A percentile compares a stretch with the other conserved stretches of the same genome.
Evolutionary conservation across 92 coral and sea anemone species (phyloP).

Genomic region (Phymanthus crucifer): DNA sequence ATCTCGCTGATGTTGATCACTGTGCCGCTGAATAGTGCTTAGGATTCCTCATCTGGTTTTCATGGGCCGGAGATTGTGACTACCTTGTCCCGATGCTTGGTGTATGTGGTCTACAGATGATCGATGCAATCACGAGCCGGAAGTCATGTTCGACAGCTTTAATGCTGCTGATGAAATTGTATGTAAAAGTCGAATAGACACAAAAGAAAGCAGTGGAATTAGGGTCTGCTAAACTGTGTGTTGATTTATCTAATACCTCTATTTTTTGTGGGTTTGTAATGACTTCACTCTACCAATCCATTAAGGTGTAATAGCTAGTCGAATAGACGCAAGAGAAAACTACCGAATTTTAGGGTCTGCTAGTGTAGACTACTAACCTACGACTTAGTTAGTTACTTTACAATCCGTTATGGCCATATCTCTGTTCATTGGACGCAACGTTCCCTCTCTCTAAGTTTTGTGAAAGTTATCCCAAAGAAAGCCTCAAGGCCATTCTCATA

Average conservation of each 20-base stretch:
- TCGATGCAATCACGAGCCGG: neutral
- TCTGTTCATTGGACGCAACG: neutral
- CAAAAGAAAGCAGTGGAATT: no score
- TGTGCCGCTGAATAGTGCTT: neutral
- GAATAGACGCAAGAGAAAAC: no score
- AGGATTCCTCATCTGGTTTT: conserved; percentile 2
- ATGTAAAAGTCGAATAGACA: no score
- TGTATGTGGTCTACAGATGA: neutral
- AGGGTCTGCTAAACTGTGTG: no score
- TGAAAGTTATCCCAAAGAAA: neutral
- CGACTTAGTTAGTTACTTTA: no score
- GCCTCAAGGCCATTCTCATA: neutral
- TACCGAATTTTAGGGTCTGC: no score
- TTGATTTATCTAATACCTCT: no score
- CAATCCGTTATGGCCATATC: neutral
- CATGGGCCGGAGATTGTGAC: neutral
- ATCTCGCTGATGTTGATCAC: neutral
- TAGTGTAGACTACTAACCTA: no score
- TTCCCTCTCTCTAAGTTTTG: neutral
- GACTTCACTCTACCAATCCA: no score
- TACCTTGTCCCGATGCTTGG: neutral
- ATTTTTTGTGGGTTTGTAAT: no score
- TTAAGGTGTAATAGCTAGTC: no score
- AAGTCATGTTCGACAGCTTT: neutral
- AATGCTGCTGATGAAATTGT: no score